Evolutionary conservation across 2,888 invertebrate genomes (phyloP).

Genomic region (Callinectes sapidus): DNA sequence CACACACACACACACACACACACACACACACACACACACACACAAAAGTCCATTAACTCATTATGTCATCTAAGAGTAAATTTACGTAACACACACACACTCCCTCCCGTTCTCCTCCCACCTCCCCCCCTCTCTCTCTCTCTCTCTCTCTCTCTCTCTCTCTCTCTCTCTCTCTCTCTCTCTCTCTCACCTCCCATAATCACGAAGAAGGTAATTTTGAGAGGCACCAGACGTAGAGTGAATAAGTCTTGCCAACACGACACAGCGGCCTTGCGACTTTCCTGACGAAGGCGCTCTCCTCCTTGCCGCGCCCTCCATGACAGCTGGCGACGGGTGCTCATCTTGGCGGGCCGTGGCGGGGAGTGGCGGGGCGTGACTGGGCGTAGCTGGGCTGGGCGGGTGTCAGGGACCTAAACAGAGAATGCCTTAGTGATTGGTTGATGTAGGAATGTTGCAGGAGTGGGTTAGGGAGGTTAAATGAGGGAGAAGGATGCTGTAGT

Average conservation of each 20-base stretch:
- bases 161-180: neutral
- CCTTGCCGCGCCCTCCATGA: slow-evolving; percentile 66
- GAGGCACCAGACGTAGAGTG: slow-evolving; percentile 77
- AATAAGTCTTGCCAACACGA: slow-evolving; percentile 66
- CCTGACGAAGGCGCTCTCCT: slow-evolving; percentile 52
- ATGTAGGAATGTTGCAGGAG: too few relatives aligned
- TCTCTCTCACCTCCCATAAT: slow-evolving; percentile 83
- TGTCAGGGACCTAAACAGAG: neutral
- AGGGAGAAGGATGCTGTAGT: neutral
- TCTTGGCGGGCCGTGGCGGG: neutral
- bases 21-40: slow-evolving; percentile 27
- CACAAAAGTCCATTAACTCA: neutral
- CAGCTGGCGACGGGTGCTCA: slow-evolving; percentile 60
- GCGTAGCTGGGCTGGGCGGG: neutral
- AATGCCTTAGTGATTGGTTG: too few relatives aligned
- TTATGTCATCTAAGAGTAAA: neutral
- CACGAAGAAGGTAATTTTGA: slow-evolving; percentile 86
- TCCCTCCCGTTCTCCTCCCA: too few relatives aligned
- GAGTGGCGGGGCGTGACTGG: neutral
- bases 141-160: slow-evolving; percentile 9
- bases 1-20: slow-evolving; percentile 25
- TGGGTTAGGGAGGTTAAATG: neutral
- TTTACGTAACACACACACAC: neutral
- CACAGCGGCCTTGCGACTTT: slow-evolving; percentile 42
- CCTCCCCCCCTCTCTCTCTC: neutral